Conservation (phyloP, 23 tunicate genomes). For the Diplosoma virens region DNA sequence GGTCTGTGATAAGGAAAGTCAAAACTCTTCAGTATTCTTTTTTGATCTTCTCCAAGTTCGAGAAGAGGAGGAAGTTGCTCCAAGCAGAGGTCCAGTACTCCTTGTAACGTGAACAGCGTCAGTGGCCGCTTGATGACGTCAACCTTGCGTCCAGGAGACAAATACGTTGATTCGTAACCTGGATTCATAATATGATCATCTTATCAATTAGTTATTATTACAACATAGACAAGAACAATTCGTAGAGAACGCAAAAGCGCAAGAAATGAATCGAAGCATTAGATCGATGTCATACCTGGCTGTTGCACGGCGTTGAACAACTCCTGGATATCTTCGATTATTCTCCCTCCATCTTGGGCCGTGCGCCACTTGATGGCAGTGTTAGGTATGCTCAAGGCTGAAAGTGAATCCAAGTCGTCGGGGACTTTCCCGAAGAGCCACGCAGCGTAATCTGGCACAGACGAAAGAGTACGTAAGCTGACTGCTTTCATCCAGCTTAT, state of each 20-base stretch:
- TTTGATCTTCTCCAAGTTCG: slow-evolving; percentile 39
- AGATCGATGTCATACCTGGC: slow-evolving; percentile 55
- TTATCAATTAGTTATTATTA: too few species aligned
- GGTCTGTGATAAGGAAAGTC: slow-evolving; percentile 90
- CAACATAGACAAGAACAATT: too few species aligned
- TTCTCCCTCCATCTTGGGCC: slow-evolving; percentile 24
- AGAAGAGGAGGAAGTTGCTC: slow-evolving; percentile 81
- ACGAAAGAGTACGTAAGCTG: too few species aligned
- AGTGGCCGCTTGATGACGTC: slow-evolving; percentile 38
- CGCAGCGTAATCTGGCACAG: too few species aligned
- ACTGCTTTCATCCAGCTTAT: neutral
- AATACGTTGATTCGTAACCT: slow-evolving; percentile 80
- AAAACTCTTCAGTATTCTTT: slow-evolving; percentile 15
- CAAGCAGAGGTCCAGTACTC: slow-evolving; percentile 64
- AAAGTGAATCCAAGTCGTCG: slow-evolving; percentile 32
- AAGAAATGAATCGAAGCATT: too few species aligned
- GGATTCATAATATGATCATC: neutral
- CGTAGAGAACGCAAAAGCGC: too few species aligned
- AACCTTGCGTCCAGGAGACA: slow-evolving; percentile 50
- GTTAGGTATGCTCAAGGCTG: slow-evolving; percentile 26
- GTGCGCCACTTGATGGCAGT: slow-evolving; percentile 66
- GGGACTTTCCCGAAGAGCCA: slow-evolving; percentile 14
- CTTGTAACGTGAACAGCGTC: slow-evolving; percentile 51
- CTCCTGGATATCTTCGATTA: slow-evolving; percentile 43
- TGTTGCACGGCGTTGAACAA: slow-evolving; percentile 69